A percentile compares a stretch with the other conserved stretches of the same genome.
phyloP scores from a whole-genome alignment of 2,888 invertebrate genomes.

The Apamea epomidion region DNA sequence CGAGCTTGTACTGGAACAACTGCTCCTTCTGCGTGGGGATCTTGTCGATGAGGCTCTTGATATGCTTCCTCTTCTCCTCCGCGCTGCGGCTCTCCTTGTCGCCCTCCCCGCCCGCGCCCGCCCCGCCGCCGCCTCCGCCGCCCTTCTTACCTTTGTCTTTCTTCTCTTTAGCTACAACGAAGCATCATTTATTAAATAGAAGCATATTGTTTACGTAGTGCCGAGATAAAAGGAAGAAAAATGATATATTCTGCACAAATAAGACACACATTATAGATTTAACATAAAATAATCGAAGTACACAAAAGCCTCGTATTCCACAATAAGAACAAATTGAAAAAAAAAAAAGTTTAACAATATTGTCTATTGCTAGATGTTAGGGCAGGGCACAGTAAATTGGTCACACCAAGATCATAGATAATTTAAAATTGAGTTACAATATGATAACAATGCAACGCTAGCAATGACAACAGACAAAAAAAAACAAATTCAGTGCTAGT shows the following conservation, averaged over 20 bases:
- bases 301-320: not conserved
- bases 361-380: not conserved
- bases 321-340: not conserved
- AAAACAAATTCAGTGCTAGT: not conserved
- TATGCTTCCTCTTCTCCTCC: conserved; percentile 98
- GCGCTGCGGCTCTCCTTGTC: conserved; percentile 92
- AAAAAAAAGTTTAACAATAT: not conserved
- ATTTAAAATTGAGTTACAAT: too few relatives aligned
- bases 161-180: conserved; percentile 72
- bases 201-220: not conserved
- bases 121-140: conserved; percentile 90
- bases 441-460: not conserved
- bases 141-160: conserved; percentile 88
- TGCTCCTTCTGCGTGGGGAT: conserved; percentile 99
- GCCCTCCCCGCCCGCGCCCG: conserved; percentile 66
- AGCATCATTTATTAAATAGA: not conserved
- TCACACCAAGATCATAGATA: not conserved
- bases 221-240: not conserved
- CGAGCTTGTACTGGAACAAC: conserved; percentile 98
- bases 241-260: not conserved
- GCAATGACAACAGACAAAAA: not conserved
- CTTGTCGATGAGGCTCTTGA: conserved; percentile 99
- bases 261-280: not conserved
- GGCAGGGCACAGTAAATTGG: not conserved
- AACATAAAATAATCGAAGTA: not conserved